Evolutionary conservation across 2,888 invertebrate species (phyloP), one percentile per base, ranked within the genome.

Genomic region (Dynastes tityus): DNA sequence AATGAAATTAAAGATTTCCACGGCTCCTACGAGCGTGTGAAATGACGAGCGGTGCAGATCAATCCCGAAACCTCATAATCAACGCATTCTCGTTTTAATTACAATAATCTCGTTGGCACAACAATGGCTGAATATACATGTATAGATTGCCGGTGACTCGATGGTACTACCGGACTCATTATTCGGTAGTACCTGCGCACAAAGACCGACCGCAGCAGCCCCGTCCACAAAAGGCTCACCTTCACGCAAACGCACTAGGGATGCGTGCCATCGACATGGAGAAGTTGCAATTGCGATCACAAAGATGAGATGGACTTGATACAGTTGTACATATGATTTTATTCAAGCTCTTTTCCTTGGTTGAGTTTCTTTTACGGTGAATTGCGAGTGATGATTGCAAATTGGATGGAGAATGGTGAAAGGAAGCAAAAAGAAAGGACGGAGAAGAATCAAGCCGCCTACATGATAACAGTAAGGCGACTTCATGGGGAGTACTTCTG

Each of bases 31-130:
- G 45, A 11, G 2, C 11, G 45, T 45, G 45, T 11, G 11, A 45
- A 11, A 11, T 45, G 11, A 8, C 45, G 45, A 45, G 45, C 45
- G 45, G 45, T 11, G 11, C 11, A 29, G 68, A 68, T 37, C 45
- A 68, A 67, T 49, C 45, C 68, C 2, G n/a, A 55, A 2, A n/a
- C 29, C 55, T 45, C 29, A 27, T 58, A 74, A 74, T 61, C 58
- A n/a, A 73, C 58, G 27, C 58, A 73, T 73, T 73, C 73, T 73
- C 16, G 58, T 73, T 73, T 73, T 73, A 73, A 73, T 74, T 74
- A 74, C 73, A 45, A 74, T 74, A 74, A 63, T 74, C 61, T 74
- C 61, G 61, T 74, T 61, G 61, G 45, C 29, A 4, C 27, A 61
- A 74, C 73, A 74, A 74, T 61, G 49, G 61, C 13, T 45, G 73